phyloP scores from a whole-genome alignment of 2,113 vertebrate genomes.

The Scatophagus argus region DNA sequence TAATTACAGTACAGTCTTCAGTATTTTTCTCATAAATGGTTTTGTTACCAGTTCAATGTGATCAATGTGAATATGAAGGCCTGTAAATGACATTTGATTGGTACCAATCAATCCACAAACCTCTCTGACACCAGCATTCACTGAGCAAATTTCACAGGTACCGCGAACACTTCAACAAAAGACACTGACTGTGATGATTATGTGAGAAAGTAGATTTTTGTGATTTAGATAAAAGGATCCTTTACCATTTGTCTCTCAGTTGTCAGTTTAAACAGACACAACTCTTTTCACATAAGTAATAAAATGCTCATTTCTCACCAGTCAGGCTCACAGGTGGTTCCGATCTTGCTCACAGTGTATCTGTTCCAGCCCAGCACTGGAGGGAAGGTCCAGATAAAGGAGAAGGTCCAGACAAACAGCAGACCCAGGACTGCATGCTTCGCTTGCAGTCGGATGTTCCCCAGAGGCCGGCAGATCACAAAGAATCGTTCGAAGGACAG shows the following conservation, averaged over 20 bases:
- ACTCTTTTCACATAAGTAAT: background rate
- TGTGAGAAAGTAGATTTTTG: background rate
- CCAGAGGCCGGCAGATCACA: conserved; percentile 88
- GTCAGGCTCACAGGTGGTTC: conserved; percentile 94
- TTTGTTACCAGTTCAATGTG: no score
- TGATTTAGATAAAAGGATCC: background rate
- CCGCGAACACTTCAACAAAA: background rate
- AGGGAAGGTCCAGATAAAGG: conserved; percentile 92
- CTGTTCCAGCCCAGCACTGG: conserved; percentile 92
- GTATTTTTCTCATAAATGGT: no score
- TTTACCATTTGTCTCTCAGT: background rate
- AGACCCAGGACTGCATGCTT: conserved; percentile 87
- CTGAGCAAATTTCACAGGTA: background rate
- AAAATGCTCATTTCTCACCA: conserved; percentile 84
- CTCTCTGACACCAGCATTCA: background rate
- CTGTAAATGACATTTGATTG: background rate
- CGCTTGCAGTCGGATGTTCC: conserved; percentile 79
- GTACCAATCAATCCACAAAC: background rate
- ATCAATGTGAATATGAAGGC: no score
- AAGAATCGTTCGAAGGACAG: conserved; percentile 90
- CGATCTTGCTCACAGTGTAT: conserved; percentile 92
- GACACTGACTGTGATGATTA: background rate
- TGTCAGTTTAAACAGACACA: background rate
- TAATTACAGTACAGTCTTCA: no score
- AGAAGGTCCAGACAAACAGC: conserved; percentile 90